These are phyloP conservation scores for Mormyrus proboscirostris DNA, from an alignment of 2,797 vertebrate species.

Conservation along the genomic window DNA sequence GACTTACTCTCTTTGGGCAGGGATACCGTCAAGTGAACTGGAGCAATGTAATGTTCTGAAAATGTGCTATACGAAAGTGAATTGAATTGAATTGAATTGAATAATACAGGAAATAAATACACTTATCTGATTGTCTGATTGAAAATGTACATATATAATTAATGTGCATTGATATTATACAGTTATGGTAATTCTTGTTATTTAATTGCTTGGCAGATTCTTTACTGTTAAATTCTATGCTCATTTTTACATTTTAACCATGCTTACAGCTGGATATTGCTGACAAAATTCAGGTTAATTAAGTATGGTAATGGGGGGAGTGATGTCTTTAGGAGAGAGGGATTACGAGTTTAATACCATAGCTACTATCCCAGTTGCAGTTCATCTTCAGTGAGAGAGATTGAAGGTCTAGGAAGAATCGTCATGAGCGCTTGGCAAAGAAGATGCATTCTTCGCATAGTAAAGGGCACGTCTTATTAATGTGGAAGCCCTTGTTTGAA, in stretches of 20 bases:
- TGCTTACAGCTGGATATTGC: neutral
- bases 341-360: neutral
- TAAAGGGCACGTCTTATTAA: conserved; percentile 10
- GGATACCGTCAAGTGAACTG: neutral
- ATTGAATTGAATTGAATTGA: neutral
- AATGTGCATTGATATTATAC: neutral
- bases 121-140: neutral
- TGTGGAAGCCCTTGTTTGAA: neutral
- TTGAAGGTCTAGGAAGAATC: neutral
- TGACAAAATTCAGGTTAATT: neutral
- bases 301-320: neutral
- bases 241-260: neutral
- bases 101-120: neutral
- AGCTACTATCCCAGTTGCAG: neutral
- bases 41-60: neutral
- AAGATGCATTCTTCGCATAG: neutral
- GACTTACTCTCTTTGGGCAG: neutral
- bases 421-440: neutral
- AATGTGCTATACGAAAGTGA: neutral
- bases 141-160: neutral
- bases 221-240: neutral
- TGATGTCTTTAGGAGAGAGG: neutral
- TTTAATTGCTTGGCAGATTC: neutral
- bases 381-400: neutral
- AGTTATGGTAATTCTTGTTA: neutral